phyloP scores from a whole-genome alignment of 2,797 vertebrate genomes.

The Gallinago solitaria region DNA sequence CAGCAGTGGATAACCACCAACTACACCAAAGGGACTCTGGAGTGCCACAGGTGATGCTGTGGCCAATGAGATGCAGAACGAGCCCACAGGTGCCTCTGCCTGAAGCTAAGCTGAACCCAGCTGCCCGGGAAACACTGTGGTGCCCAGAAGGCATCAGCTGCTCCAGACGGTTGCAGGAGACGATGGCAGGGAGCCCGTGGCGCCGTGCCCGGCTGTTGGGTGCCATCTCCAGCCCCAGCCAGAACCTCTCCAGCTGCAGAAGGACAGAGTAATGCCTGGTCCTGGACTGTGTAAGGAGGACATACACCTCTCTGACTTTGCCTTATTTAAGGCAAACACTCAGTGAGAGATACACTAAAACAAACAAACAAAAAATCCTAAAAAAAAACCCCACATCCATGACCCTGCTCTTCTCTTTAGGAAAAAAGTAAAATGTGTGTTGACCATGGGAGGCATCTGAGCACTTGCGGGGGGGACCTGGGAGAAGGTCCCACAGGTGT shows the following conservation, averaged over 20 bases:
- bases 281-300: neutral
- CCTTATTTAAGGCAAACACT: neutral
- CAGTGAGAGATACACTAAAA: neutral
- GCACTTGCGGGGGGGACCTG: too few species aligned
- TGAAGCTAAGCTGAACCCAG: neutral
- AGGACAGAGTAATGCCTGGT: neutral
- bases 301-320: neutral
- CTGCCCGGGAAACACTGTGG: neutral
- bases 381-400: rapidly evolving
- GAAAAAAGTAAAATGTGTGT: neutral
- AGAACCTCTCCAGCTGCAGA: neutral
- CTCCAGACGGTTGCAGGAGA: neutral
- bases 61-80: neutral
- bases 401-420: neutral
- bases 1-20: neutral
- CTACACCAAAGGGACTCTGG: neutral
- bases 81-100: neutral
- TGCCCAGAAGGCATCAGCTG: neutral
- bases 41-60: neutral
- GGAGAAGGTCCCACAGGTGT: neutral
- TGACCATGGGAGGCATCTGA: rapidly evolving
- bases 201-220: neutral
- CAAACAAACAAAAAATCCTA: neutral
- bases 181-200: neutral
- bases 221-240: neutral